A percentile compares a stretch with the other conserved stretches of the same genome.
These are phyloP conservation scores for Eueremaeus valkanovi DNA, from an alignment of 2,888 invertebrate species.

Conservation along the genomic window DNA sequence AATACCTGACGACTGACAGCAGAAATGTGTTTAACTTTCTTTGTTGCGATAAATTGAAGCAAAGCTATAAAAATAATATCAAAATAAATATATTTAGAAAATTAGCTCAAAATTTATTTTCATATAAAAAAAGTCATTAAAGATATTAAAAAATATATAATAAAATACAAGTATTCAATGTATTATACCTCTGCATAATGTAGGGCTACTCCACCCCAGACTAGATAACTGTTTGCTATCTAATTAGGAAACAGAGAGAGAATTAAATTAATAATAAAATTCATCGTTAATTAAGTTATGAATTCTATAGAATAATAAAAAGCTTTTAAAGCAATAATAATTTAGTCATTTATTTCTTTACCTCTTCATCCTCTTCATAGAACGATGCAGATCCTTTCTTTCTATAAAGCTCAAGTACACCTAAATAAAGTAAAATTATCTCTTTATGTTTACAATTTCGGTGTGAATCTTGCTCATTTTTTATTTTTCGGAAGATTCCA, in stretches of 20 bases:
- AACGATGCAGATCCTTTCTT: constrained; percentile 55
- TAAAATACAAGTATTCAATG: too few species aligned
- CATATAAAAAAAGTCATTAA: neutral
- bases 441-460: neutral
- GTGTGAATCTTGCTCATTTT: too few species aligned
- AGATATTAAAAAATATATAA: neutral
- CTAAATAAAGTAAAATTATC: constrained; percentile 50
- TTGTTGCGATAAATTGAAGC: constrained; percentile 65
- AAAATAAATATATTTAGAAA: neutral
- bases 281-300: neutral
- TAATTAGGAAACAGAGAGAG: constrained; percentile 39
- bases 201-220: constrained; percentile 67
- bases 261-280: neutral
- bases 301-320: neutral
- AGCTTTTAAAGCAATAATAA: constrained; percentile 12
- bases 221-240: constrained; percentile 62
- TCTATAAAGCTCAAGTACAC: constrained; percentile 67
- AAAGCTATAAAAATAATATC: constrained; percentile 54
- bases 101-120: neutral
- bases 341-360: constrained; percentile 43
- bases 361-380: constrained; percentile 65
- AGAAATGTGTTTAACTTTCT: constrained; percentile 70
- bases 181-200: constrained; percentile 64
- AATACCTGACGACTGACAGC: constrained; percentile 73
- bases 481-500: too few species aligned